phyloP scores from a whole-genome alignment of 1,140 invertebrate species.

The Stegodyphus dumicola region DNA sequence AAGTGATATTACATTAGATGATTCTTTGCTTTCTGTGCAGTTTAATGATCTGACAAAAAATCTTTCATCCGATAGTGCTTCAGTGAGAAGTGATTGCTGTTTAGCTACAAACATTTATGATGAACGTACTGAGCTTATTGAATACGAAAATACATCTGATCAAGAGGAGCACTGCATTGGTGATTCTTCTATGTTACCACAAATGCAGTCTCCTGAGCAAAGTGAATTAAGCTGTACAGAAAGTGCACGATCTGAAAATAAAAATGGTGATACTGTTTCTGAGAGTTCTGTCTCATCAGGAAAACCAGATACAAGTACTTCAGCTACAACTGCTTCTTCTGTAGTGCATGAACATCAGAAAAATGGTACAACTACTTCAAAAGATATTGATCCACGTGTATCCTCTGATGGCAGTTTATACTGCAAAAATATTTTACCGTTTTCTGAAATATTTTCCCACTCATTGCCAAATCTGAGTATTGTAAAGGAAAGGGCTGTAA shows the following conservation, averaged over 20 bases:
- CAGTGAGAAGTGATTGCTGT: slow-evolving; percentile 12
- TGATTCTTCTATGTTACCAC: background rate
- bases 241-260: slow-evolving; percentile 1
- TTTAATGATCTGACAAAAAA: background rate
- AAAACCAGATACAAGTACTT: background rate
- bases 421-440: no score
- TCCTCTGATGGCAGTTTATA: no score
- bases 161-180: background rate
- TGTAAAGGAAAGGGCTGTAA: background rate
- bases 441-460: background rate
- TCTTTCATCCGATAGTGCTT: background rate
- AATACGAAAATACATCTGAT: background rate
- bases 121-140: background rate
- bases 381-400: background rate
- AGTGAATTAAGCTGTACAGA: slow-evolving; percentile 39
- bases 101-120: slow-evolving; percentile 2
- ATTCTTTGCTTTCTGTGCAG: background rate
- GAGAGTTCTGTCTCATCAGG: background rate
- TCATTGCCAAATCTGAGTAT: background rate
- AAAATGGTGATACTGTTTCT: background rate
- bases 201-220: slow-evolving; percentile 14
- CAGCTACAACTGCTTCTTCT: background rate
- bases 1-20: background rate
- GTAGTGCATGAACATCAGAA: background rate
- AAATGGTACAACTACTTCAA: background rate